These are phyloP conservation scores for Rhincodon typus DNA, from an alignment of 2,797 vertebrate species.

Conservation along the genomic window DNA sequence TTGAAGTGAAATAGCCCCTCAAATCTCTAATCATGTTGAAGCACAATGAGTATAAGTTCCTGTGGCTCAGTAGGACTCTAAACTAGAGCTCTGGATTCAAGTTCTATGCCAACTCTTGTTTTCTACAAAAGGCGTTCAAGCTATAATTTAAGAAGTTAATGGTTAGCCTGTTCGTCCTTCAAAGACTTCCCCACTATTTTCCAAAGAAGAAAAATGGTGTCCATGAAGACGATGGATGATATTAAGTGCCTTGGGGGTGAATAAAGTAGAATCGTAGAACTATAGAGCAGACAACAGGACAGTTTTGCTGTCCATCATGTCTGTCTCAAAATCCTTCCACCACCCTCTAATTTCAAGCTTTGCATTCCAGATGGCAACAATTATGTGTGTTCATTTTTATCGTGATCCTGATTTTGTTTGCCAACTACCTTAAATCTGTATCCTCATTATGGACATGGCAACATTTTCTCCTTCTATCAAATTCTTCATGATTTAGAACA, in stretches of 20 bases:
- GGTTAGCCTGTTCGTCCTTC: too few species aligned
- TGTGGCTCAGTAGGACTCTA: too few species aligned
- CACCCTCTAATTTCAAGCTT: background rate
- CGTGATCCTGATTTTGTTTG: background rate
- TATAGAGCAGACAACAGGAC: background rate
- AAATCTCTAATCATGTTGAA: background rate
- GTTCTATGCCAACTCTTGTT: too few species aligned
- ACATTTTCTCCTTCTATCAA: background rate
- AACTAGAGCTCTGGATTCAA: too few species aligned
- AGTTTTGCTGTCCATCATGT: background rate
- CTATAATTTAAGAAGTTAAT: too few species aligned
- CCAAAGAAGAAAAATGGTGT: too few species aligned
- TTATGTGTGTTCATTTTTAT: background rate
- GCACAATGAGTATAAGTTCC: background rate
- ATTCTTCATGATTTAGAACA: background rate
- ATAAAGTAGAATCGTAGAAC: background rate
- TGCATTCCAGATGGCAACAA: background rate
- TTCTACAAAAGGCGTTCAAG: too few species aligned
- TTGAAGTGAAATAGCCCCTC: background rate
- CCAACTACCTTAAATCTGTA: background rate
- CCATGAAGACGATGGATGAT: background rate
- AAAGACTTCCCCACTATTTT: too few species aligned
- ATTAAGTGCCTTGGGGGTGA: background rate
- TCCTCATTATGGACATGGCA: background rate
- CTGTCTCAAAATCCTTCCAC: background rate